Evolutionary conservation across 2,113 vertebrate species (phyloP).

Genomic region (Apteryx owenii): DNA sequence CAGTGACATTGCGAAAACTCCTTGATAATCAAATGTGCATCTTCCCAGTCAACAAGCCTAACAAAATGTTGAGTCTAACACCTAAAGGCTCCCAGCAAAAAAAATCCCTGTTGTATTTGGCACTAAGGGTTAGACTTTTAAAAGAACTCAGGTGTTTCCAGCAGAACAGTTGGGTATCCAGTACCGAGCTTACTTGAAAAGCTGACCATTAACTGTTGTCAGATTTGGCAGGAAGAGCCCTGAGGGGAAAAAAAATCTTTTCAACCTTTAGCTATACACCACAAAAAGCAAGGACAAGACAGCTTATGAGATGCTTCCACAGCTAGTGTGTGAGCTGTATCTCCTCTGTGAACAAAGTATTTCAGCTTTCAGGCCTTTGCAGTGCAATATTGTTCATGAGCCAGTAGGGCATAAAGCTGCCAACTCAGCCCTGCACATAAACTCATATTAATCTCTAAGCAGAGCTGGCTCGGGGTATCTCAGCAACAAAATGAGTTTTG

Average conservation of each 20-base stretch:
- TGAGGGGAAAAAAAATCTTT: not conserved
- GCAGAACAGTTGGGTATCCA: not conserved
- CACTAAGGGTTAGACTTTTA: not conserved
- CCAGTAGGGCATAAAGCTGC: not conserved
- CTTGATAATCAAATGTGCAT: not conserved
- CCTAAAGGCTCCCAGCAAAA: not conserved
- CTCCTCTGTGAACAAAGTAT: not conserved
- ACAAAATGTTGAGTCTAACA: slow-evolving; percentile 15
- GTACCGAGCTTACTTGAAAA: not conserved
- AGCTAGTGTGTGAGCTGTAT: not conserved
- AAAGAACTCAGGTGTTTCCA: not conserved
- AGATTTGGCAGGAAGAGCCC: not conserved
- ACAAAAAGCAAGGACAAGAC: not conserved
- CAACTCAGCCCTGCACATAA: not conserved
- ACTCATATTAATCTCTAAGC: not conserved
- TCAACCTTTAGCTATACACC: not conserved
- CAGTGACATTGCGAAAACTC: not conserved
- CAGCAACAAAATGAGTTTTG: no score
- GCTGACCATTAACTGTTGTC: not conserved
- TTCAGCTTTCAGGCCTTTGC: not conserved
- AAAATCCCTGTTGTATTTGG: not conserved
- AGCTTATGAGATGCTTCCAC: not conserved
- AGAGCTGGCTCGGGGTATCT: not conserved
- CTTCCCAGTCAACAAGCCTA: not conserved
- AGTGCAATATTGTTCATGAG: not conserved